A percentile compares a stretch with the other conserved stretches of the same genome.
These are phyloP conservation scores for Catagonus wagneri DNA, from an alignment of 2,113 vertebrate species.

Conservation along the genomic window DNA sequence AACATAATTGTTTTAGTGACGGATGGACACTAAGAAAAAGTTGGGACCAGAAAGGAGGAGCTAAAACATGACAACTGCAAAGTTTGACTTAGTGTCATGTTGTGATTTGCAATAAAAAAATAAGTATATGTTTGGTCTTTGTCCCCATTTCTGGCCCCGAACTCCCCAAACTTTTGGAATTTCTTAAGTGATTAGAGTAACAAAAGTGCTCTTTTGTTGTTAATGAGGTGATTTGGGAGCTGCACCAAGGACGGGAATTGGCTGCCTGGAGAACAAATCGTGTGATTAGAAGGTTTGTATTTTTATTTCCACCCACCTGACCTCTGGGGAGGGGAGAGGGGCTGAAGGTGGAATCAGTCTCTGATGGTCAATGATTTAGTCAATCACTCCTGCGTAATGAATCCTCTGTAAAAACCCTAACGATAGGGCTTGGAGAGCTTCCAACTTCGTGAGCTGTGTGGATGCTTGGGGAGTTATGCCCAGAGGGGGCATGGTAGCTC, in stretches of 20 bases:
- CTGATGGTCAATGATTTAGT: background rate
- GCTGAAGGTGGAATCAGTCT: background rate
- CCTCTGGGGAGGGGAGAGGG: background rate
- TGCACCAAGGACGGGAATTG: background rate
- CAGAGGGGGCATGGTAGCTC: background rate
- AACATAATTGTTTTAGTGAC: background rate
- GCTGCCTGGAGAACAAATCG: background rate
- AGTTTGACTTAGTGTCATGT: background rate
- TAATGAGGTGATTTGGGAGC: background rate
- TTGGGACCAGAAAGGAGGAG: background rate
- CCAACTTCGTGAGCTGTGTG: background rate
- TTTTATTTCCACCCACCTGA: background rate
- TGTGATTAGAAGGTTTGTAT: background rate
- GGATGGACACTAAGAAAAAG: background rate
- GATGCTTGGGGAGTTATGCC: background rate
- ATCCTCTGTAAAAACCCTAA: background rate
- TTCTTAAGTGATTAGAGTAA: background rate
- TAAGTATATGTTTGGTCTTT: background rate
- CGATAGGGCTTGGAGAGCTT: background rate
- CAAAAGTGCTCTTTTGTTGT: background rate
- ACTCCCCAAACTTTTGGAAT: background rate
- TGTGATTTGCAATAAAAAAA: constrained; percentile 28
- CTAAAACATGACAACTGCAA: background rate
- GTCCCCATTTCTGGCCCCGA: background rate
- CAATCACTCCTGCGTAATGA: background rate